Conservation (phyloP, 2,888 invertebrate genomes). For the Noctua janthina region DNA sequence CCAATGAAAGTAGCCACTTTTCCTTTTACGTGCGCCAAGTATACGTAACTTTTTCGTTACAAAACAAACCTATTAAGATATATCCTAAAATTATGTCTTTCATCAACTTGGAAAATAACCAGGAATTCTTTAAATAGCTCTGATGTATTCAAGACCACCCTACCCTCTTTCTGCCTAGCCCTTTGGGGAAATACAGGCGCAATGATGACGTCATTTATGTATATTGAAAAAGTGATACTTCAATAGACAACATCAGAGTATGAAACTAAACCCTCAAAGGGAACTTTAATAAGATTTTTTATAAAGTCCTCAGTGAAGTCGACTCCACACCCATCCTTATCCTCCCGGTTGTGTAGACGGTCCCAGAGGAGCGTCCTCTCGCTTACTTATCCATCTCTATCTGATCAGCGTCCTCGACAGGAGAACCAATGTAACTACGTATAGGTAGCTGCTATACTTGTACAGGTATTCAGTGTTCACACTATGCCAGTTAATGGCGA, state of each 20-base stretch:
- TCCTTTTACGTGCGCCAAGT: neutral
- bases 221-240: neutral
- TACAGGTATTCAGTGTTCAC: conserved; percentile 58
- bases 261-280: neutral
- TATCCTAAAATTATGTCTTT: neutral
- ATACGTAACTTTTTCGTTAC: neutral
- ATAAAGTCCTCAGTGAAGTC: conserved; percentile 2
- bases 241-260: neutral
- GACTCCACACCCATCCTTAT: conserved; percentile 64
- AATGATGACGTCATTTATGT: neutral
- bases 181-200: neutral
- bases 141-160: neutral
- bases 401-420: conserved; percentile 78
- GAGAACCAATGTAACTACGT: conserved; percentile 70
- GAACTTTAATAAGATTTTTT: neutral
- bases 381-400: conserved; percentile 85
- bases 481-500: conserved; percentile 58
- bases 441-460: conserved; percentile 28
- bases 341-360: conserved; percentile 68
- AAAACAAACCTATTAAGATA: no score
- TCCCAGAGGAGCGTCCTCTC: conserved; percentile 83
- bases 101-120: neutral
- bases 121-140: neutral
- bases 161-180: neutral
- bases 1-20: neutral